Evolutionary conservation across 1,140 invertebrate genomes (phyloP).

Genomic region (Pentalonia nigronervosa): DNA sequence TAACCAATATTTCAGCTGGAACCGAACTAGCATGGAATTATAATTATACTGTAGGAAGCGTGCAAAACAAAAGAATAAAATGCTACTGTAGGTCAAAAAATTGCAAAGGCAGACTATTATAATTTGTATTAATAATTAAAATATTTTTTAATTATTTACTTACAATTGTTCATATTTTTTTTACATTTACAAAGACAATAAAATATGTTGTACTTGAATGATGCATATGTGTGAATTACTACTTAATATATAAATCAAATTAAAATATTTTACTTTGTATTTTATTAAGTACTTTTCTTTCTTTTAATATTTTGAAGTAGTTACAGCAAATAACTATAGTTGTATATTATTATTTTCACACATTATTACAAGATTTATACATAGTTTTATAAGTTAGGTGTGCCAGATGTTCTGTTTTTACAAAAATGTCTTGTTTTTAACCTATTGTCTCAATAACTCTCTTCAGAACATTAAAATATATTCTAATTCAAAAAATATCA

Average conservation of each 20-base stretch:
- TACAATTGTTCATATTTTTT: not conserved
- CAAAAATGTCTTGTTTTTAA: not conserved
- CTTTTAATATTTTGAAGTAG: not conserved
- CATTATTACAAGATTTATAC: not conserved
- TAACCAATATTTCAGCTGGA: conserved; percentile 85
- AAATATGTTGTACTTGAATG: not conserved
- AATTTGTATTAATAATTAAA: not conserved
- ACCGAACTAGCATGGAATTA: conserved; percentile 98
- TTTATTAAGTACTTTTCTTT: too few relatives aligned
- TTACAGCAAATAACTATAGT: not conserved
- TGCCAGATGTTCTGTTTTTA: not conserved
- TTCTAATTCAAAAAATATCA: too few relatives aligned
- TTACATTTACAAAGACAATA: not conserved
- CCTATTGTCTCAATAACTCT: not conserved
- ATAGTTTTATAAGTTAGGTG: not conserved
- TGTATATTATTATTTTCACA: not conserved
- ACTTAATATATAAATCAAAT: not conserved
- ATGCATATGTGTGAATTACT: not conserved
- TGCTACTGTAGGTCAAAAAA: conserved; percentile 78
- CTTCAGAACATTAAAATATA: not conserved
- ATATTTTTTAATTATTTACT: too few relatives aligned
- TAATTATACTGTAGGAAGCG: conserved; percentile 93
- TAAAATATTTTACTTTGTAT: not conserved
- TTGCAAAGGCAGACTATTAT: conserved; percentile 42
- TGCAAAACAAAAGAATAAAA: conserved; percentile 86